Evolutionary conservation across 2,888 invertebrate genomes (phyloP).

Genomic region (Molanna angustata): DNA sequence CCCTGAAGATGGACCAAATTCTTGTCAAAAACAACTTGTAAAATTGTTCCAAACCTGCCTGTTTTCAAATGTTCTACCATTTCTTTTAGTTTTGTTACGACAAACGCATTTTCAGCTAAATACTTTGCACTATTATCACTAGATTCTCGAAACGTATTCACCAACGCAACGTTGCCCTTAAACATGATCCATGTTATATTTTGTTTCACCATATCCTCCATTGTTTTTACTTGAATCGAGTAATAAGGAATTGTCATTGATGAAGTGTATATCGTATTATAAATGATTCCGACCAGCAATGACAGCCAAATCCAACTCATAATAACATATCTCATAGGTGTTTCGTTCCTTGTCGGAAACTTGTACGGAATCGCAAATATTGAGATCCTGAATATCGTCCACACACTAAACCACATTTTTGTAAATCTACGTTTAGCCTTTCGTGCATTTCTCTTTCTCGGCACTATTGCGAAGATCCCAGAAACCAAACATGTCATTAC

Average conservation of each 20-base stretch:
- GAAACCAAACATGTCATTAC: background rate
- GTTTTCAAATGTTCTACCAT: background rate
- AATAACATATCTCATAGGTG: conserved; percentile 12
- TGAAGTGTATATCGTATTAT: conserved; percentile 16
- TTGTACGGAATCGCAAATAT: conserved; percentile 9
- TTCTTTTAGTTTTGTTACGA: background rate
- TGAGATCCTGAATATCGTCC: conserved; percentile 17
- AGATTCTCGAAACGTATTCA: conserved; percentile 2
- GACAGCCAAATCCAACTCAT: conserved; percentile 14
- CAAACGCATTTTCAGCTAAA: background rate
- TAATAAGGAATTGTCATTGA: conserved; percentile 14
- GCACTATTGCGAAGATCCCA: background rate
- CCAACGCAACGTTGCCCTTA: background rate
- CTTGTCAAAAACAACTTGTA: conserved; percentile 18
- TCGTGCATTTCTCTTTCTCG: too few relatives aligned
- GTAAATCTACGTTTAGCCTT: background rate
- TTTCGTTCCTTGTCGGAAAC: conserved; percentile 14
- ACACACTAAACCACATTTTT: conserved; percentile 7
- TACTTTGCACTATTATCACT: background rate
- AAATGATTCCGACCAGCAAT: conserved; percentile 14
- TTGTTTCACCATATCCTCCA: conserved; percentile 10
- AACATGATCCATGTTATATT: conserved; percentile 11
- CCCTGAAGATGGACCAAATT: conserved; percentile 4
- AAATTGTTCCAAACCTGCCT: conserved; percentile 5
- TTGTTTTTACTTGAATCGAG: conserved; percentile 10